Evolutionary conservation across 2,113 vertebrate species (phyloP).

Genomic region (Gavia stellata): DNA sequence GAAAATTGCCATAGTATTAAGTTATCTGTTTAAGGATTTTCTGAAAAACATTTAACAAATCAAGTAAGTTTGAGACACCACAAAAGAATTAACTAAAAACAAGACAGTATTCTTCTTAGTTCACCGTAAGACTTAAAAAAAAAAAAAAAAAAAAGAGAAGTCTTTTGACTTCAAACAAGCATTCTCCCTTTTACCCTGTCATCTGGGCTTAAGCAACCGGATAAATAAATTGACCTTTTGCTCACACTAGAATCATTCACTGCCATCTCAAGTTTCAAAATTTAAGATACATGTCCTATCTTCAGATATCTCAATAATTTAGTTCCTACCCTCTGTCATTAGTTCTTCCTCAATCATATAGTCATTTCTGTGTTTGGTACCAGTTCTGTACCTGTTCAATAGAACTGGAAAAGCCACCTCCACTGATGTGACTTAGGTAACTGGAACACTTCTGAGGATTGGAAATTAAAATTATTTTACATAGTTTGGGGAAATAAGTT

Average conservation of each 20-base stretch:
- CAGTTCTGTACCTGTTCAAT: not conserved
- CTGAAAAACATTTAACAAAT: not conserved
- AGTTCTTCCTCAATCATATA: not conserved
- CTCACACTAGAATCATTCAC: not conserved
- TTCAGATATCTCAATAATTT: not conserved
- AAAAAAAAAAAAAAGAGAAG: not conserved
- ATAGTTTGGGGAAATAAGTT: not conserved
- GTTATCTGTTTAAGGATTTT: not conserved
- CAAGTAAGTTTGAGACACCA: not conserved
- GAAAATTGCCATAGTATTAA: not conserved
- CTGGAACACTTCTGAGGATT: not conserved
- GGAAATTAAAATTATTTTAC: not conserved
- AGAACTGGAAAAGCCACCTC: not conserved
- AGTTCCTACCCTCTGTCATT: not conserved
- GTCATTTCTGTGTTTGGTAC: not conserved
- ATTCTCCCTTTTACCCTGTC: not conserved
- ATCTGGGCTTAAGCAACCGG: not conserved
- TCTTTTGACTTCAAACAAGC: not conserved
- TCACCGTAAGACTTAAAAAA: not conserved
- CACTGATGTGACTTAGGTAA: not conserved
- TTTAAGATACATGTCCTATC: not conserved
- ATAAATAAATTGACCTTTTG: not conserved
- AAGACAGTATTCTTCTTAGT: not conserved
- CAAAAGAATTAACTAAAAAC: not conserved
- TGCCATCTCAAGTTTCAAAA: not conserved